Conservation (phyloP, 2,797 vertebrate species). For the Echeneis naucrates region DNA sequence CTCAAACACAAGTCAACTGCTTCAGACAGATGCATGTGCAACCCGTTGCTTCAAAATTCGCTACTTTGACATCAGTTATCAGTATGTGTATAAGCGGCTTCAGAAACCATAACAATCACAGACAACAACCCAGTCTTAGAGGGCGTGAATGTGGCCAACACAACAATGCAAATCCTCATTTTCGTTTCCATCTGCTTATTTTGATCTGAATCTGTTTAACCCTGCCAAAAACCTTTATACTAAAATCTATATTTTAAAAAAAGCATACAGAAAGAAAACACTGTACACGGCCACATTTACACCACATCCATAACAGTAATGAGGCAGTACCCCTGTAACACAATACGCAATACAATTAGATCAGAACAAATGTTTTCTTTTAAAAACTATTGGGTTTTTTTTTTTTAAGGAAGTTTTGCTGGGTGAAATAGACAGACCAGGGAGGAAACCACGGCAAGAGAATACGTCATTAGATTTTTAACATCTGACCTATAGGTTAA, state of each 20-base stretch:
- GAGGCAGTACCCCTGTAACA: neutral
- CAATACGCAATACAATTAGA: neutral
- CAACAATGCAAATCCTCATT: neutral
- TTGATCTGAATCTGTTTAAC: neutral
- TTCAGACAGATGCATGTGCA: neutral
- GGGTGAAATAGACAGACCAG: conserved; percentile 19
- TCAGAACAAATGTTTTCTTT: conserved; percentile 5
- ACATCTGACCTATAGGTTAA: conserved; percentile 44
- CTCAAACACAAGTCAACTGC: conserved; percentile 44
- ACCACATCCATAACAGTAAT: neutral
- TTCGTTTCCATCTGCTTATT: neutral
- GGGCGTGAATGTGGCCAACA: neutral
- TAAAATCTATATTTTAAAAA: too few relatives aligned
- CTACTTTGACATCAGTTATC: conserved; percentile 17
- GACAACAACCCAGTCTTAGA: neutral
- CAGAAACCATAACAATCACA: neutral
- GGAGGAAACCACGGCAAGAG: conserved; percentile 51
- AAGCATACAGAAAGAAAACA: neutral
- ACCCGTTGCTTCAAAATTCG: neutral
- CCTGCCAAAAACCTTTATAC: conserved; percentile 5
- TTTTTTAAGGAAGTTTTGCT: conserved; percentile 54
- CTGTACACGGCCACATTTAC: neutral
- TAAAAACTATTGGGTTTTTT: neutral
- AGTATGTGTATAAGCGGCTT: neutral
- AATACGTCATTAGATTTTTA: conserved; percentile 36